Evolutionary conservation across 2,888 invertebrate genomes (phyloP), one percentile per base, ranked within the genome.

Genomic region (Drosophila meridiana): DNA sequence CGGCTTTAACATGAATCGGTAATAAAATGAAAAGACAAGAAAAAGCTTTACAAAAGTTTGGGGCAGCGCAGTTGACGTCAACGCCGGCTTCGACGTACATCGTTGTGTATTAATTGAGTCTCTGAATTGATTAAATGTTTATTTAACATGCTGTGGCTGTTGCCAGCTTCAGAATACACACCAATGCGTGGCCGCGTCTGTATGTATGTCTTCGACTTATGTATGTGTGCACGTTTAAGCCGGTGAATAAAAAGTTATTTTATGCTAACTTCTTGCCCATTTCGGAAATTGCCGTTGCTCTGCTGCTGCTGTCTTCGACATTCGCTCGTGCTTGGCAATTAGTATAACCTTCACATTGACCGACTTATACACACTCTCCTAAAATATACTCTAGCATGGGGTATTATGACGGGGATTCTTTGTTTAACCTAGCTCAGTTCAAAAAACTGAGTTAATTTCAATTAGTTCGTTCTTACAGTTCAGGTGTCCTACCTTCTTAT

Each of bases 91-190:
- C 66, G 42, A 13, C 50, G 47, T 11, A 26, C 45, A 26, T 56
- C 30, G 61, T 58, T 67, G 71, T 67, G 69, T 59, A 70, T 77
- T 77, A 71, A 80, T 76, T 67, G 73, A 80, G 53, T 53, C 72
- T 67, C 63, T 64, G 69, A 85, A 87, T 82, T 78, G 66, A 80
- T 85, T 85, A 82, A 83, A 87, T 76, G 70, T 76, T 68, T 73
- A 73, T 82, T 87, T 72, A 78, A 67, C 64, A 80, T 87, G 72
- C 80, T 64, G 69, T 43, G 53, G 50, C 58, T 57, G 74, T 72
- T 78, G 67, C 67, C 69, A 77, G 70, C 59, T 70, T 57, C 74
- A 58, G 60, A 36, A 38, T 43, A 36, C 42, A 36, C 55, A 60
- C 36, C 6, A 45, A 57, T n/a, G 45, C 34, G 26, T 14, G 43